Evolutionary conservation across 2,113 vertebrate genomes (phyloP).

Genomic region (Silurus asotus): DNA sequence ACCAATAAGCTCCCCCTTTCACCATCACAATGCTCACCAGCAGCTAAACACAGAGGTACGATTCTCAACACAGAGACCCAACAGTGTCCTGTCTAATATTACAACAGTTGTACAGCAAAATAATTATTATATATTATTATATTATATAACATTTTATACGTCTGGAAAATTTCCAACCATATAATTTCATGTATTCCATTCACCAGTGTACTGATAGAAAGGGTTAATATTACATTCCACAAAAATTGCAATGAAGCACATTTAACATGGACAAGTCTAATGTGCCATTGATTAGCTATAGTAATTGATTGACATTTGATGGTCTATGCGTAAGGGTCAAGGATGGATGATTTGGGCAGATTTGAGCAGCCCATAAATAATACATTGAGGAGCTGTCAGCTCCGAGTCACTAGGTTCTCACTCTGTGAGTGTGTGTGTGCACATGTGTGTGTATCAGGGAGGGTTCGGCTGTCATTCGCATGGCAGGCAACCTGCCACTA

Average conservation of each 20-base stretch:
- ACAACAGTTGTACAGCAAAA: too few relatives aligned
- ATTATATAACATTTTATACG: too few relatives aligned
- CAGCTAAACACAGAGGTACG: too few relatives aligned
- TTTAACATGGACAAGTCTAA: conserved; percentile 12
- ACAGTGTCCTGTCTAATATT: too few relatives aligned
- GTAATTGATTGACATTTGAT: conserved; percentile 32
- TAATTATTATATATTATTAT: too few relatives aligned
- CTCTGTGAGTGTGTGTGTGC: conserved; percentile 11
- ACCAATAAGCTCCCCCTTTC: too few relatives aligned
- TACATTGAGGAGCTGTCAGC: conserved; percentile 47
- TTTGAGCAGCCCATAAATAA: conserved; percentile 45
- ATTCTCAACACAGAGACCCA: too few relatives aligned
- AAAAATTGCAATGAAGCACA: neutral
- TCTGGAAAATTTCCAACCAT: too few relatives aligned
- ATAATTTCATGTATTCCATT: too few relatives aligned
- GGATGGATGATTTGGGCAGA: conserved; percentile 35
- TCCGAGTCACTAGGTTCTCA: conserved; percentile 29
- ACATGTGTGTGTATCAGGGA: conserved; percentile 29
- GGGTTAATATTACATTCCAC: too few relatives aligned
- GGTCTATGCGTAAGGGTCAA: conserved; percentile 10
- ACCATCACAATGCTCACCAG: too few relatives aligned
- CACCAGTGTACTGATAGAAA: too few relatives aligned
- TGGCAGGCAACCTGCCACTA: conserved; percentile 63
- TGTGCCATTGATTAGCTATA: conserved; percentile 21
- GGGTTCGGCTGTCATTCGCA: conserved; percentile 47